Base-by-base conservation (phyloP, 2,888 invertebrate genomes). In the Ophonus ardosiacus region DNA sequence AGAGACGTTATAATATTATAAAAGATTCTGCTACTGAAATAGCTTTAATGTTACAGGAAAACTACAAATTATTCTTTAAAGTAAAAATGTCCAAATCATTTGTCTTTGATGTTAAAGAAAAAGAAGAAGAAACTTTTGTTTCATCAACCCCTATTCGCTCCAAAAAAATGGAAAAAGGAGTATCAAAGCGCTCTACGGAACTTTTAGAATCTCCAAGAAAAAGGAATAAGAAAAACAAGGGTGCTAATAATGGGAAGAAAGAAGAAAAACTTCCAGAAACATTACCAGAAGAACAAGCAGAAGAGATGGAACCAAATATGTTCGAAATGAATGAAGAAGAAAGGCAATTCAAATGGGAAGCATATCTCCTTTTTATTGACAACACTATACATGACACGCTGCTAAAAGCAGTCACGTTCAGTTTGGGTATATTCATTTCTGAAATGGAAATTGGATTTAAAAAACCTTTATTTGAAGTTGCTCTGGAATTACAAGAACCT, bases 381-480 rank as follows among this genome's bases (percentile, higher is more conserved):
- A 91, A 92, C 71, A 91, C 94, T 86, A 92, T 96, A 13, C 91
- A 92, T 0, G 91, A 93, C 40, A 93, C 94, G 51, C 91, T 96
- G 4, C 88, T 92, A 18, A 92, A 92, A 86, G 93, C 93, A 6
- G 92, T 92, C 8, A 90, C 90, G n/a, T 91, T 90, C 18, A 95
- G 95, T 88, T 89, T 95, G 63, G 90, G 92, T 85, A 92, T 94
- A 84, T 93, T 95, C 85, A 91, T 94, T 51, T 91, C 89, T 24
- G 94, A 95, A 89, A 95, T 94, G 86, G 92, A 94, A 88, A 89
- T 92, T 51, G 92, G 93, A 85, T 92, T 92, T 86, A 92, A 92
- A 1, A 90, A 93, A 7, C 96, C 98, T 0, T 93, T 98, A 57
- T 95, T 97, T 91, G 96, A 97, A 91, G 93, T 97, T 0, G 91